Evolutionary conservation across 1,140 invertebrate species (phyloP).

Genomic region (Trichonephila inaurata): DNA sequence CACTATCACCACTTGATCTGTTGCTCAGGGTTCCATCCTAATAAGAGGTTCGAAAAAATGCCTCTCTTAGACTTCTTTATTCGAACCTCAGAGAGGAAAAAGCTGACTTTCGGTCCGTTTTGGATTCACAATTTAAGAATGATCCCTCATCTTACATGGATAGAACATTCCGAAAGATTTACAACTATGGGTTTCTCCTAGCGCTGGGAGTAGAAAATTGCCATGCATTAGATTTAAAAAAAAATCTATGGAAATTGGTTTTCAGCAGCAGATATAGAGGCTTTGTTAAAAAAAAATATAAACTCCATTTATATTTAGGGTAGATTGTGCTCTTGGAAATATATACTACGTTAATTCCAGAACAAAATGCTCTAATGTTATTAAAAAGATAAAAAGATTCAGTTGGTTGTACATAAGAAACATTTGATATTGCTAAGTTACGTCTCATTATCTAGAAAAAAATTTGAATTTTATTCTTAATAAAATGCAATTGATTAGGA

Average conservation of each 20-base stretch:
- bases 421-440: too few relatives aligned
- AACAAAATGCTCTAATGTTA: too few relatives aligned
- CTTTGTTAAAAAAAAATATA: background rate
- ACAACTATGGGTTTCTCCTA: background rate
- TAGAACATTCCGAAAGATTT: background rate
- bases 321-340: too few relatives aligned
- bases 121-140: constrained; percentile 18
- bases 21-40: constrained; percentile 64
- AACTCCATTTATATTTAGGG: background rate
- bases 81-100: background rate
- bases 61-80: constrained; percentile 20
- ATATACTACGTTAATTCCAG: too few relatives aligned
- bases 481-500: too few relatives aligned
- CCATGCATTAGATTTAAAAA: background rate
- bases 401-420: too few relatives aligned
- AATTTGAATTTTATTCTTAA: too few relatives aligned
- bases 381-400: too few relatives aligned
- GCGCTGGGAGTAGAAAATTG: background rate
- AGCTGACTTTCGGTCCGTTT: background rate
- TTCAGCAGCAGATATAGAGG: background rate
- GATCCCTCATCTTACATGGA: background rate
- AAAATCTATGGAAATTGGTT: background rate
- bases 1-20: constrained; percentile 74
- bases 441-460: too few relatives aligned
- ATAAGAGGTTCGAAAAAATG: constrained; percentile 55